Conservation (phyloP, 2,797 vertebrate genomes). For the Hozukius guyotensis region DNA sequence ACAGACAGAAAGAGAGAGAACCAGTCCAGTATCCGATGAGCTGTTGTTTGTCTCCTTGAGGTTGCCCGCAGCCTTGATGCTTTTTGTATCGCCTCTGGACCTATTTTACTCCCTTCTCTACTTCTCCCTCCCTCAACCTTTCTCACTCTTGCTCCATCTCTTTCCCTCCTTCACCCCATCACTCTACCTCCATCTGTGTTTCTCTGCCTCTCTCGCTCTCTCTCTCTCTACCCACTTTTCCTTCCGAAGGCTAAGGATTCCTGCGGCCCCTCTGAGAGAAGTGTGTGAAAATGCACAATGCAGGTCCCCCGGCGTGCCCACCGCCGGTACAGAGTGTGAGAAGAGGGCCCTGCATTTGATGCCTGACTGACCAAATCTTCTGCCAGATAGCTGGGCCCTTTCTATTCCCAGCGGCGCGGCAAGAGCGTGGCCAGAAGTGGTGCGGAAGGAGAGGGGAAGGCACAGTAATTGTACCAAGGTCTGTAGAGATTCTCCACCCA, state of each 20-base stretch:
- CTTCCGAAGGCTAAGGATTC: slow-evolving; percentile 74
- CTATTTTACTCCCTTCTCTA: slow-evolving; percentile 50
- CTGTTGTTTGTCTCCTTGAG: slow-evolving; percentile 50
- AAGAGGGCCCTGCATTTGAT: slow-evolving; percentile 87
- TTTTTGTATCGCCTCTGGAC: slow-evolving; percentile 70
- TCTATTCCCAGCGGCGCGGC: slow-evolving; percentile 86
- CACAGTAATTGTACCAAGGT: slow-evolving; percentile 89
- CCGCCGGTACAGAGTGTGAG: slow-evolving; percentile 83
- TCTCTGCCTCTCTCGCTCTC: slow-evolving; percentile 13
- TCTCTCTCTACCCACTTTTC: slow-evolving; percentile 60
- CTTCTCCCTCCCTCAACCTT: slow-evolving; percentile 38
- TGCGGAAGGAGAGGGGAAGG: slow-evolving; percentile 88
- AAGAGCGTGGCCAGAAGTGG: slow-evolving; percentile 86
- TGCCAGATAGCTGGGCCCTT: slow-evolving; percentile 83
- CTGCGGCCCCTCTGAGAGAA: slow-evolving; percentile 74
- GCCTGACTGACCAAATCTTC: slow-evolving; percentile 90
- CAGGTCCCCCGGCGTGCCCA: slow-evolving; percentile 73
- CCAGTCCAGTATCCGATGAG: slow-evolving; percentile 11
- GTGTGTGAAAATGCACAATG: slow-evolving; percentile 85
- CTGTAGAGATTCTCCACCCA: slow-evolving; percentile 87
- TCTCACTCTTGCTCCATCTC: slow-evolving; percentile 26
- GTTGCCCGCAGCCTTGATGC: slow-evolving; percentile 48
- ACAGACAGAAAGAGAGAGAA: slow-evolving; percentile 11
- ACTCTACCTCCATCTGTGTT: slow-evolving; percentile 36
- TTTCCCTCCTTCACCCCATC: slow-evolving; percentile 31